Base-by-base conservation (phyloP, 2,888 invertebrate genomes). In the Leptopterna dolabrata region DNA sequence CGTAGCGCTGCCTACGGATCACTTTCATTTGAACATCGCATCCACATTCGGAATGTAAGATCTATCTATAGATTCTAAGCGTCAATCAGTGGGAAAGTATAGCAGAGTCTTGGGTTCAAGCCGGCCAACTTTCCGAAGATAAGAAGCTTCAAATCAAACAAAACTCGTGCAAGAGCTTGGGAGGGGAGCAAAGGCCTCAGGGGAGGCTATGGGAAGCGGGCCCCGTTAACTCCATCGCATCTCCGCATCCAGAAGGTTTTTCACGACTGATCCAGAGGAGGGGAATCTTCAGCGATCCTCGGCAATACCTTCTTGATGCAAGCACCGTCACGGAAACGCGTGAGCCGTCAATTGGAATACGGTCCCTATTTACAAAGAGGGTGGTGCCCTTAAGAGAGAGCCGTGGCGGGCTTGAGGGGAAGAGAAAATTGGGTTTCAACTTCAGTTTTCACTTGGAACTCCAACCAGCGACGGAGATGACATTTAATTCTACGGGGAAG, bases 131-230 rank as follows among this genome's bases (percentile, higher is more conserved):
- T 83, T 71, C 70, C 36, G 19, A 19, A 30, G 83, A 83, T 83
- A 83, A 83, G 83, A 83, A 36, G 83, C 71, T 81, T 24, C 36
- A 83, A 83, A 71, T 43, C 83, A 83, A 83, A 83, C 71, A 83
- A 83, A 83, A 83, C 83, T 83, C 83, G 83, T 83, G 83, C 83
- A 70, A 36, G n/a, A n/a, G 19, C 30, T 36, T 70, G 55, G 19
- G 19, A 16, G 70, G 70, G 70, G 36, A 30, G 16, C 24, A 14
- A 24, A 36, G 43, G 83, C 83, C 70, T 29, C 70, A 43, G 83
- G 83, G 71, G 83, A 83, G 83, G 71, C 43, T 63, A 63, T 83
- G 83, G 83, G 71, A 83, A 83, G 78, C 78, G 27, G 78, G 78
- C 45, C 24, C 78, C 78, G 78, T 78, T 78, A 78, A 78, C 78